Conservation (phyloP, 1,140 invertebrate species). For the Drosophila micromelanica region DNA sequence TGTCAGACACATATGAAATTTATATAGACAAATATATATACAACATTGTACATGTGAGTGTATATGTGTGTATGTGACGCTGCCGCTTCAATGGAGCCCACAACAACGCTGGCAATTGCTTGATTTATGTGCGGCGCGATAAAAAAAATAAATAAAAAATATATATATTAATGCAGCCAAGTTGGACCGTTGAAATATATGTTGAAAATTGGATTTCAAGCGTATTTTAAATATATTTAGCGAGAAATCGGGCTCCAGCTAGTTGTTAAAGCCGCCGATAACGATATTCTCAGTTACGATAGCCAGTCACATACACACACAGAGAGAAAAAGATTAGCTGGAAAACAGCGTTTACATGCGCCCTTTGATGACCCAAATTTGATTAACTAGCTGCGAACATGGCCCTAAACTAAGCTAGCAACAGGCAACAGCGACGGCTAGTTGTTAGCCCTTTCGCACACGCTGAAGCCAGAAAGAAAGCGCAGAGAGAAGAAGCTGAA, state of each 20-base stretch:
- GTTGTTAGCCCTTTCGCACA: background rate
- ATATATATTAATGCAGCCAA: constrained; percentile 30
- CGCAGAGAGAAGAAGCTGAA: background rate
- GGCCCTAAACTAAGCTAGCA: constrained; percentile 24
- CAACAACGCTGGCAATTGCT: constrained; percentile 54
- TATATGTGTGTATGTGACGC: background rate
- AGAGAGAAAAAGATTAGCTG: constrained; percentile 56
- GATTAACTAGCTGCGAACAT: constrained; percentile 52
- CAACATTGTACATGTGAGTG: constrained; percentile 28
- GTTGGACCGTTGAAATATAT: constrained; percentile 8
- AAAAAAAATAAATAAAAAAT: constrained; percentile 27
- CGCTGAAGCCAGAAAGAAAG: constrained; percentile 15
- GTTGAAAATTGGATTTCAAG: constrained; percentile 39
- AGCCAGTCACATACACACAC: constrained; percentile 12
- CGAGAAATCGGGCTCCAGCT: constrained; percentile 9
- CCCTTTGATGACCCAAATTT: constrained; percentile 70
- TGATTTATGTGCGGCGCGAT: constrained; percentile 70
- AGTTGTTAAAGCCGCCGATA: background rate
- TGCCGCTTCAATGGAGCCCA: constrained; percentile 2
- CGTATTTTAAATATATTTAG: constrained; percentile 25
- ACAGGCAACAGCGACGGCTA: background rate
- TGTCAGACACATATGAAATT: constrained; percentile 14
- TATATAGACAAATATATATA: constrained; percentile 12
- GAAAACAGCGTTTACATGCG: constrained; percentile 65
- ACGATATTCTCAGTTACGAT: constrained; percentile 60